Evolutionary conservation across 2,888 invertebrate genomes (phyloP), one percentile per base, ranked within the genome.

Genomic region (Galerucella pusilla): DNA sequence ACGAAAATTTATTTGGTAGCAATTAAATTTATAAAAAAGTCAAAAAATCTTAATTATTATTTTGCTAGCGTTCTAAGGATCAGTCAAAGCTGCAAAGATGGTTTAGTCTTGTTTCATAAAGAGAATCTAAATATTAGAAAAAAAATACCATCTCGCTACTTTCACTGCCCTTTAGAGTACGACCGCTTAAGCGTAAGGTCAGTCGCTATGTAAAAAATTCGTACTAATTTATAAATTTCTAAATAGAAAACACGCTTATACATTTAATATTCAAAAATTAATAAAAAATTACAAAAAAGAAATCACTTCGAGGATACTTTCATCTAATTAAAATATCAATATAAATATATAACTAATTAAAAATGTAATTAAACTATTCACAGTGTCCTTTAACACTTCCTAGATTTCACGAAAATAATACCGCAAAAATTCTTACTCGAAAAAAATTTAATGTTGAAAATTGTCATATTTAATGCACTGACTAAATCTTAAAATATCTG

Each of bases 1-100:
- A 88, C 86, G 87, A 87, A 75, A 88, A 85, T 88, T 88, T 88
- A 88, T 89, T 89, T 89, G 89, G 89, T 89, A 88, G 87, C 86
- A 88, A 87, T 87, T 86, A 86, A 85, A 85, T 86, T 85, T 86
- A 87, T 84, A 85, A 85, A 86, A 86, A 86, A 85, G 83, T 85
- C 84, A 86, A 85, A 71, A 45, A 85, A 84, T 82, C 84, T 85
- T 84, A 85, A 84, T 80, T 80, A 84, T 85, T 81, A 85, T 85
- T 85, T 84, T 84, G 85, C 85, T 84, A 82, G 83, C 83, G 82
- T 81, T 82, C 83, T 81, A 81, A 81, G 83, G 83, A 80, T 69
- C 80, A 83, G 80, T 83, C 82, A 80, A 83, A 84, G 83, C 74
- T 73, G 78, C 77, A 75, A 75, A 79, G 78, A 81, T 78, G 84